Base-by-base conservation (phyloP, 2,113 vertebrate genomes). In the Perognathus longimembris region DNA sequence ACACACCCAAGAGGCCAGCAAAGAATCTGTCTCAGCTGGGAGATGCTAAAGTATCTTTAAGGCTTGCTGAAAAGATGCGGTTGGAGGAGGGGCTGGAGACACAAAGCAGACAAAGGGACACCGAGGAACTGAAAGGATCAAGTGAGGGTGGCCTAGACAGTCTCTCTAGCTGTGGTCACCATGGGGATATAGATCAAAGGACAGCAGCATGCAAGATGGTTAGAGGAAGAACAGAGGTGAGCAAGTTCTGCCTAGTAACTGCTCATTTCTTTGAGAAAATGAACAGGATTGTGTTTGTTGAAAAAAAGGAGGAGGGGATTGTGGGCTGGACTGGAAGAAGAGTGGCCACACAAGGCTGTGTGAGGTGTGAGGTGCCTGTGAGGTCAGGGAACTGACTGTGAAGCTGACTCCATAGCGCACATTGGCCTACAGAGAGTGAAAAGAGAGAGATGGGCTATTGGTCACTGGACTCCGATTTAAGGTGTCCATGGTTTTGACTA, bases 401-500 rank as follows among this genome's bases (percentile, higher is more conserved):
- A 71, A 63, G 22, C 63, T 34, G 67, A 21, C 32, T 85, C 45
- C 70, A 4, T 5, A 14, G 45, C 42, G 28, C 59, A 67, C 20
- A 22, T 7, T 15, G 59, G 32, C 40, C 45, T 45, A 45, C 9
- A 45, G 45, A 10, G 32, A 22, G 15, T 64, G 70, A 32, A 38
- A n/a, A n/a, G n/a, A 18, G 50, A 38, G 54, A 66, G 24, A 24
- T 54, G 50, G 50, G 7, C 45, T n/a, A 6, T 50, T 40, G n/a
- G n/a, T 40, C 28, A 0, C 5, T 12, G 14, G 42, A n/a, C 12
- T 63, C 40, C 42, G 3, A 0, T 0, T 1, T 15, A 59, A 17
- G 30, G 34, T 42, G 21, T 5, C 59, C 28, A 34, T 9, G 38
- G 64, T 32, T 42, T 70, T 71, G 36, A 67, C 30, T 32, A 40